phyloP scores from a whole-genome alignment of 2,113 vertebrate species.

The Paracanthobrama guichenoti region DNA sequence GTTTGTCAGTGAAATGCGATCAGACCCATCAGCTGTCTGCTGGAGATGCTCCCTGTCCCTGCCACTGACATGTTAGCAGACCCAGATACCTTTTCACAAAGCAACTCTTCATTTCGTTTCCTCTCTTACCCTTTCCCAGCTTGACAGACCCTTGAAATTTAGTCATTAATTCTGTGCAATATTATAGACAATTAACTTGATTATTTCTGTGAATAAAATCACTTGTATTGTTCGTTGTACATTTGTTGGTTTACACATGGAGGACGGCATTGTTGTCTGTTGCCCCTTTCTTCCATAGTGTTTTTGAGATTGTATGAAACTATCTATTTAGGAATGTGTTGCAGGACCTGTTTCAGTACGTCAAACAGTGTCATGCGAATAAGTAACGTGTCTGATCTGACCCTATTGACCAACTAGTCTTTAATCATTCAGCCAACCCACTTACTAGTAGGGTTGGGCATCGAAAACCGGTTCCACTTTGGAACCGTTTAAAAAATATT shows the following conservation, averaged over 20 bases:
- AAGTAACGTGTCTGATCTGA: not conserved
- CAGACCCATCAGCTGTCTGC: conserved; percentile 85
- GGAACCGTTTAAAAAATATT: no score
- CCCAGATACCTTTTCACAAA: conserved; percentile 79
- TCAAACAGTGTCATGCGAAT: not conserved
- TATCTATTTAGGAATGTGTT: not conserved
- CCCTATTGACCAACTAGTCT: not conserved
- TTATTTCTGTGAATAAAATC: not conserved
- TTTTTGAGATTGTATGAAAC: not conserved
- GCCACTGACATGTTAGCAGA: conserved; percentile 72
- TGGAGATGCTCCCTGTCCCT: conserved; percentile 75
- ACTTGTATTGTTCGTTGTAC: not conserved
- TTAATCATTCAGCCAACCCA: not conserved
- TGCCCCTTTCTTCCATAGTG: not conserved
- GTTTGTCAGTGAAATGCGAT: conserved; percentile 89
- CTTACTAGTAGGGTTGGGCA: no score
- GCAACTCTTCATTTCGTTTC: conserved; percentile 58
- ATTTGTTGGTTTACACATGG: not conserved
- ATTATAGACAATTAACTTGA: not conserved
- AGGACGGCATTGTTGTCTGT: not conserved
- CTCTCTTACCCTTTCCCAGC: conserved; percentile 35
- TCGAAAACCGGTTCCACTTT: no score
- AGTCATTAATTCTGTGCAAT: conserved; percentile 58
- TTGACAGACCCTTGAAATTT: conserved; percentile 73
- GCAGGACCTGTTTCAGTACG: not conserved